Evolutionary conservation across 2,113 vertebrate genomes (phyloP), one percentile per base, ranked within the genome.

Genomic region (Platichthys stellatus): DNA sequence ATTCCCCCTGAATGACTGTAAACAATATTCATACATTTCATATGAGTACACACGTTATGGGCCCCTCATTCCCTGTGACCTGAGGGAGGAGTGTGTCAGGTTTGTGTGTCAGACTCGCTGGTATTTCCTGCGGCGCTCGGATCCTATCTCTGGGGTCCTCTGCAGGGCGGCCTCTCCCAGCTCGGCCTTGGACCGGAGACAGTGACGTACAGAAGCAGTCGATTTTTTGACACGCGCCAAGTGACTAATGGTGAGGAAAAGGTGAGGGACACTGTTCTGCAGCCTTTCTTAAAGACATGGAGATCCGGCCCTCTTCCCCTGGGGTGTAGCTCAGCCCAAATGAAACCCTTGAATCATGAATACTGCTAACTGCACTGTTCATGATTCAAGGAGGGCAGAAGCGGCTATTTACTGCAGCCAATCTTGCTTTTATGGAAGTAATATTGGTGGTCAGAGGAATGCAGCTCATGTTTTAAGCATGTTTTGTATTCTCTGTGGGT

Each of bases 261-360:
- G 86, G 79, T 89, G 80, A 74, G 68, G 64, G 49, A 74, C 78
- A 80, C 61, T 57, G 43, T 72, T 77, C 66, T 51, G 73, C 31
- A 66, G 73, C 53, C 72, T 31, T 60, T 85, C 69, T 77, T 84
- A 66, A 89, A 86, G 76, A 81, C 76, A 83, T 69, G 53, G 81
- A 81, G 69, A 88, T 88, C 74, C 43, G 60, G 69, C 69, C 63
- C 57, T 26, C 64, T 20, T 51, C 61, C 58, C 26, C 80, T 17
- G 2, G 86, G 67, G 83, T 56, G 49, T 5, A 24, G 72, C 69
- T 66, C 20, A 72, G 77, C 74, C 69, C 83, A 92, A 92, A 93
- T 91, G 76, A 93, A 92, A 91, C 81, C 86, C 81, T 92, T 92
- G 87, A 92, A 93, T 93, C 92, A 91, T 86, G 87, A 92, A 93